Conservation (phyloP, 2,888 invertebrate species). For the Mythimna lalbum region DNA sequence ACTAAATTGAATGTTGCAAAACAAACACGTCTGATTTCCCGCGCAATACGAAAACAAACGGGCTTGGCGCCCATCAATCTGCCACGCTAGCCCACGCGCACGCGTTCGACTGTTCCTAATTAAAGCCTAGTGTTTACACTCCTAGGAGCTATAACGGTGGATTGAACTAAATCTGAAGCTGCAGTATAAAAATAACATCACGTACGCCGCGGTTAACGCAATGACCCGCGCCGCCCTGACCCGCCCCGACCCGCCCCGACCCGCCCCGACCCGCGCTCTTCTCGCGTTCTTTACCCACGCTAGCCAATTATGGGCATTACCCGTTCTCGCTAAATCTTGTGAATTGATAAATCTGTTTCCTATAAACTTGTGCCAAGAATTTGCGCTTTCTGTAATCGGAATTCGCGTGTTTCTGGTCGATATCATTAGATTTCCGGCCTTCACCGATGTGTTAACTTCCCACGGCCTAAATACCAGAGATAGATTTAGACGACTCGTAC, state of each 20-base stretch:
- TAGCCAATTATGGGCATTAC: constrained; percentile 75
- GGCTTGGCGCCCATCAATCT: constrained; percentile 78
- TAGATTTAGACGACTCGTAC: background rate
- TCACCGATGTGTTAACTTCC: constrained; percentile 17
- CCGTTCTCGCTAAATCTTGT: constrained; percentile 18
- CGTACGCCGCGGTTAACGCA: constrained; percentile 74
- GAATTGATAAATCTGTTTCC: constrained; percentile 18
- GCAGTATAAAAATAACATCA: constrained; percentile 82
- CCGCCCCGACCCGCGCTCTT: background rate
- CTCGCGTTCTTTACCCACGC: constrained; percentile 12
- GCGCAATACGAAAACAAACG: constrained; percentile 64
- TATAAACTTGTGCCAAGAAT: constrained; percentile 44
- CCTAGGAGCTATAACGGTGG: constrained; percentile 81
- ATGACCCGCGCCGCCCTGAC: constrained; percentile 61
- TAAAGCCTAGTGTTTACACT: constrained; percentile 85
- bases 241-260: background rate
- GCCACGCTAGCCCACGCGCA: constrained; percentile 81
- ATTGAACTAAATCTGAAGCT: constrained; percentile 82
- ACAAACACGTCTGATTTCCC: constrained; percentile 80
- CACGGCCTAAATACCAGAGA: constrained; percentile 25
- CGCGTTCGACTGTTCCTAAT: constrained; percentile 82
- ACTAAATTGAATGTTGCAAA: constrained; percentile 82
- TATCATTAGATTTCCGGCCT: constrained; percentile 26
- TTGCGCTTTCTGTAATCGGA: constrained; percentile 15
- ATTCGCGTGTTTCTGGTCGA: constrained; percentile 20